Percentiles rank a stretch among this genome's conserved stretches.
phyloP scores from a whole-genome alignment of 1,140 invertebrate species.

The Drosophila carrolli region DNA sequence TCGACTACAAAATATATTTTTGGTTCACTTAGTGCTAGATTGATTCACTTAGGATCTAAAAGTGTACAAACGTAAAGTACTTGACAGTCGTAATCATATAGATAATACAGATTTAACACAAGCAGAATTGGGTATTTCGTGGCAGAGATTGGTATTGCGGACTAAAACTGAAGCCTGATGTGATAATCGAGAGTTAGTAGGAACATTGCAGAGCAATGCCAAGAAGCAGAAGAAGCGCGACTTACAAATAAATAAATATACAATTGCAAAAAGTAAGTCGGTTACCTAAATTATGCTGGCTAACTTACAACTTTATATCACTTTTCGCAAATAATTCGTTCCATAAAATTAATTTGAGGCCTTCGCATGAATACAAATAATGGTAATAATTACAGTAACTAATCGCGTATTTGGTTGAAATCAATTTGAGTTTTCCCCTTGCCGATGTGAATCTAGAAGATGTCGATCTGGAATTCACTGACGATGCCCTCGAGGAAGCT shows the following conservation, averaged over 20 bases:
- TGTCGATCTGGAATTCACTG: slow-evolving; percentile 80
- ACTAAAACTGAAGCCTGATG: slow-evolving; percentile 30
- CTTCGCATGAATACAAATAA: slow-evolving; percentile 57
- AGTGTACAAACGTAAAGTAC: slow-evolving; percentile 38
- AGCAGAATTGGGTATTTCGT: slow-evolving; percentile 52
- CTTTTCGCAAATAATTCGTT: slow-evolving; percentile 83
- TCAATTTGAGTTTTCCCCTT: slow-evolving; percentile 36
- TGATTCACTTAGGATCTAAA: slow-evolving; percentile 58
- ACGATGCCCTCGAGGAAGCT: slow-evolving; percentile 75
- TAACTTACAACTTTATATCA: slow-evolving; percentile 82
- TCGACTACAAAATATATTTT: slow-evolving; percentile 62
- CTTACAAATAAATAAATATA: slow-evolving; percentile 76
- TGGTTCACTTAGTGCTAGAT: slow-evolving; percentile 67
- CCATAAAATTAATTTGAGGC: slow-evolving; percentile 74
- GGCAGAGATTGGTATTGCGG: slow-evolving; percentile 18
- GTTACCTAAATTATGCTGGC: slow-evolving; percentile 73
- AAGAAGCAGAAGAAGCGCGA: slow-evolving; percentile 49
- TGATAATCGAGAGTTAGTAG: slow-evolving; percentile 48
- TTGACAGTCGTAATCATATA: slow-evolving; percentile 28
- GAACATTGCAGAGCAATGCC: slow-evolving; percentile 65
- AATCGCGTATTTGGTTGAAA: slow-evolving; percentile 70
- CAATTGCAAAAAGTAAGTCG: slow-evolving; percentile 71
- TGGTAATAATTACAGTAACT: slow-evolving; percentile 45
- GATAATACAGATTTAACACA: slow-evolving; percentile 57
- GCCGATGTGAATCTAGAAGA: slow-evolving; percentile 58